Conservation (phyloP, 2,797 vertebrate species). For the Lacerta agilis region DNA sequence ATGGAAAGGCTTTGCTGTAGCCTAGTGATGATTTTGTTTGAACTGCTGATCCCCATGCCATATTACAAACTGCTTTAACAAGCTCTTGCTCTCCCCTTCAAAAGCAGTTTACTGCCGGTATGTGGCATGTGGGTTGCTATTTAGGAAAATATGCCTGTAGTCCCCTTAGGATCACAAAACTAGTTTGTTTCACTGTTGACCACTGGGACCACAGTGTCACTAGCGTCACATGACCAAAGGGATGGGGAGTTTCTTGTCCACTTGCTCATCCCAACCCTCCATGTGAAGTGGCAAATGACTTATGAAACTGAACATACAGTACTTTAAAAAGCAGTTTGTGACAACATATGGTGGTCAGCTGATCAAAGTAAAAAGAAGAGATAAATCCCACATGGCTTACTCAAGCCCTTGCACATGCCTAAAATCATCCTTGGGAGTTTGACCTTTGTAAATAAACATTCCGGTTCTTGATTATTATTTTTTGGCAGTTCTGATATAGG, state of each 20-base stretch:
- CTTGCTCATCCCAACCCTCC: not conserved
- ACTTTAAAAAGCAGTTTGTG: conserved; percentile 16
- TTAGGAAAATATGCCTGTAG: not conserved
- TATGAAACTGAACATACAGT: not conserved
- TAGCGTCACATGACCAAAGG: not conserved
- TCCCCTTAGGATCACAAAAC: not conserved
- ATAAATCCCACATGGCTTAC: not conserved
- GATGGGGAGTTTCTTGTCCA: not conserved
- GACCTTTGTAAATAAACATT: conserved; percentile 34
- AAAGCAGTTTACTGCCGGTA: not conserved
- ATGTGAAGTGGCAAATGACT: not conserved
- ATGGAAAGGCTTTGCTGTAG: not conserved
- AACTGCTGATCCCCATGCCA: not conserved
- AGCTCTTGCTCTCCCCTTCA: not conserved
- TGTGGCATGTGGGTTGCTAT: not conserved
- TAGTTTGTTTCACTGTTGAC: not conserved
- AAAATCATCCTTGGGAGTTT: conserved; percentile 8
- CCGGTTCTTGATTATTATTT: conserved; percentile 9
- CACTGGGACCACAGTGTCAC: not conserved
- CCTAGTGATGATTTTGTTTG: not conserved
- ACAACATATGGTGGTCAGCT: not conserved
- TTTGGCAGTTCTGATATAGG: not conserved
- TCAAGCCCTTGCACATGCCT: not conserved
- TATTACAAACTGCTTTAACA: not conserved
- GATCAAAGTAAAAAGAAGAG: not conserved